Percentiles rank a stretch among this genome's conserved stretches.
phyloP scores from a whole-genome alignment of 2,888 invertebrate species.

The Blastobasis adustella region DNA sequence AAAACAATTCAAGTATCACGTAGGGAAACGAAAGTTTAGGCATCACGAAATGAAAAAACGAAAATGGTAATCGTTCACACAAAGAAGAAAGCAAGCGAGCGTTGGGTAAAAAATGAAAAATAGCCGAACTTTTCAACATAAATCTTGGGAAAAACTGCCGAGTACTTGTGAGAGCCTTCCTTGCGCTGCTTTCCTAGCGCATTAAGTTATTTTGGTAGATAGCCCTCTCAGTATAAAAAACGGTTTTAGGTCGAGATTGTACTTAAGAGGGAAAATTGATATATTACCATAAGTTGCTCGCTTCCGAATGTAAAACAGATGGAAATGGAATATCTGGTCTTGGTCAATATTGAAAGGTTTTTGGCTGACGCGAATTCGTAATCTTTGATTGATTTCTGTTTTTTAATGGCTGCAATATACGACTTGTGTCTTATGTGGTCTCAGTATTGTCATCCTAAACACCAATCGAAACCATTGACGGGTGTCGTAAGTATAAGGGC shows the following conservation, averaged over 20 bases:
- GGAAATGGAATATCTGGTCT: not conserved
- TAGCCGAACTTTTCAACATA: slow-evolving; percentile 67
- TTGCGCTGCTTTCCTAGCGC: slow-evolving; percentile 27
- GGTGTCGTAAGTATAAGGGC: too few species aligned
- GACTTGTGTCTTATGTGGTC: too few species aligned
- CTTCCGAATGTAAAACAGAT: not conserved
- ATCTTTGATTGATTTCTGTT: too few species aligned
- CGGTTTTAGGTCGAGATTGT: slow-evolving; percentile 1
- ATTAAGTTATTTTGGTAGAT: slow-evolving; percentile 28
- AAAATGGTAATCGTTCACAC: slow-evolving; percentile 67
- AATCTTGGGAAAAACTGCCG: slow-evolving; percentile 58
- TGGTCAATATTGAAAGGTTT: not conserved
- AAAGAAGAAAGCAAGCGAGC: slow-evolving; percentile 36
- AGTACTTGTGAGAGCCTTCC: slow-evolving; percentile 50
- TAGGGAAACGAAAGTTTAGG: too few species aligned
- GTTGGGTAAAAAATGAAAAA: slow-evolving; percentile 60
- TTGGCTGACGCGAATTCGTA: too few species aligned
- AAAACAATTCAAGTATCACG: too few species aligned
- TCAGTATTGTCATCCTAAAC: too few species aligned
- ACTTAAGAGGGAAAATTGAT: not conserved
- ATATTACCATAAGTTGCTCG: slow-evolving; percentile 1
- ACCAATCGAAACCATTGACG: too few species aligned
- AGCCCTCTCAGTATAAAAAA: slow-evolving; percentile 4
- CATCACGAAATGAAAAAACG: slow-evolving; percentile 23
- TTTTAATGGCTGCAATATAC: too few species aligned